Evolutionary conservation across 2,113 vertebrate species (phyloP), one percentile per base, ranked within the genome.

Genomic region (Corythaeola cristata): DNA sequence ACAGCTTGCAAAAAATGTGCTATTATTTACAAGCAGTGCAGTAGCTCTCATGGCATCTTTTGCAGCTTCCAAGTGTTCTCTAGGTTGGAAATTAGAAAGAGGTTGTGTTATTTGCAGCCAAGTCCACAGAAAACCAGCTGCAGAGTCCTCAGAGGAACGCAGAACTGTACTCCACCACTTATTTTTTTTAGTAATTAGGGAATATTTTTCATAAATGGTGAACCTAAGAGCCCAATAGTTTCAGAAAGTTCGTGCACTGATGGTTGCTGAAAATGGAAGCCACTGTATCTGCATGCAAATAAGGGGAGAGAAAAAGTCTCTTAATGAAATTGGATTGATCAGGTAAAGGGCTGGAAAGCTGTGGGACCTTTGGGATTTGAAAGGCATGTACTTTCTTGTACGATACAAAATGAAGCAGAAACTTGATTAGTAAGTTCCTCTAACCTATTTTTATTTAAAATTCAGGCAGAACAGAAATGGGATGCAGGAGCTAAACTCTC

Each of bases 381-480:
- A 89, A 91, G 52, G 68, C 32, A n/a, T 74, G 23, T 69, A 39
- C 45, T 77, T 85, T 66, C 39, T 84, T 76, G 47, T 32, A 32
- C 0, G 4, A 69, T 77, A 88, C 44, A 63, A 74, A 85, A 80
- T 62, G 67, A 93, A 90, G 82, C 53, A 82, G 78, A 85, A 85
- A 84, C 67, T 35, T 59, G 58, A 71, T 94, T 89, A 95, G 37
- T 71, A 73, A 89, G 74, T 91, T 94, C 68, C 73, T 94, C 53
- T 81, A 76, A 69, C 52, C 35, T 89, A 80, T 84, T 93, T 96
- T 94, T 89, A 85, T 89, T 96, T 97, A 84, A 92, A 91, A 93
- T 91, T 91, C 93, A 89, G 44, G 49, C 56, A 88, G 66, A 92
- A 95, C 33, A 90, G n/a, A 90, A 96, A 90, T 85, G 75, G 89